A percentile compares a stretch with the other conserved stretches of the same genome.
These are phyloP conservation scores for Julus scanicus DNA, from an alignment of 2,888 invertebrate species.

Conservation along the genomic window DNA sequence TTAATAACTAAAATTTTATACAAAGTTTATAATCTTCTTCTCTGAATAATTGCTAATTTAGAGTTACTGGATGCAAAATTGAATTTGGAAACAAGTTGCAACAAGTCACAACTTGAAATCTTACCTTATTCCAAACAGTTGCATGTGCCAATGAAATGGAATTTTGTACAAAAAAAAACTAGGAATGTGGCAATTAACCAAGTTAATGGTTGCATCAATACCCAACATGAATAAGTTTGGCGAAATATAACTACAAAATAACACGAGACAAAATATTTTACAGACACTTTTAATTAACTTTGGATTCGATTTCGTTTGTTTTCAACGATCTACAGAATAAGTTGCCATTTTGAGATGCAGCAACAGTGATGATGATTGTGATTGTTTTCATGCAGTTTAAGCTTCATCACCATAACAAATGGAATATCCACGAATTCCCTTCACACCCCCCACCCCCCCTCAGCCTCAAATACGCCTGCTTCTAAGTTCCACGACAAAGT, in stretches of 20 bases:
- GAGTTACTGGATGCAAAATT: no score
- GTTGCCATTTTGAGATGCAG: constrained; percentile 29
- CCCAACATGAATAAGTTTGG: no score
- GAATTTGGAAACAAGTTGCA: no score
- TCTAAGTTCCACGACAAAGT: background rate
- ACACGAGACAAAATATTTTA: background rate
- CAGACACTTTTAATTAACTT: constrained; percentile 30
- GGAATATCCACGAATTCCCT: constrained; percentile 36
- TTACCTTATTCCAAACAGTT: no score
- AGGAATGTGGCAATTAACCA: no score
- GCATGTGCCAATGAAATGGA: no score
- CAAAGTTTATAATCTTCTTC: no score
- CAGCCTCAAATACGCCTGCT: constrained; percentile 5
- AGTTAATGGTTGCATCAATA: background rate
- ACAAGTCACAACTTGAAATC: no score
- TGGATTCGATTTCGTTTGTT: background rate
- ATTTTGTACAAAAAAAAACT: no score
- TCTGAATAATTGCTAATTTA: no score
- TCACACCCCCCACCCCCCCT: constrained; percentile 38
- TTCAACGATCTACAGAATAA: constrained; percentile 3
- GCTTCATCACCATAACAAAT: constrained; percentile 39
- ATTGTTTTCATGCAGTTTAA: constrained; percentile 39
- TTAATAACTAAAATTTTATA: no score
- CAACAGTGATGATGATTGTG: constrained; percentile 28
- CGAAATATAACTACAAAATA: no score